Evolutionary conservation across 1,140 invertebrate genomes (phyloP), one percentile per base, ranked within the genome.

Genomic region (Asobara japonica): DNA sequence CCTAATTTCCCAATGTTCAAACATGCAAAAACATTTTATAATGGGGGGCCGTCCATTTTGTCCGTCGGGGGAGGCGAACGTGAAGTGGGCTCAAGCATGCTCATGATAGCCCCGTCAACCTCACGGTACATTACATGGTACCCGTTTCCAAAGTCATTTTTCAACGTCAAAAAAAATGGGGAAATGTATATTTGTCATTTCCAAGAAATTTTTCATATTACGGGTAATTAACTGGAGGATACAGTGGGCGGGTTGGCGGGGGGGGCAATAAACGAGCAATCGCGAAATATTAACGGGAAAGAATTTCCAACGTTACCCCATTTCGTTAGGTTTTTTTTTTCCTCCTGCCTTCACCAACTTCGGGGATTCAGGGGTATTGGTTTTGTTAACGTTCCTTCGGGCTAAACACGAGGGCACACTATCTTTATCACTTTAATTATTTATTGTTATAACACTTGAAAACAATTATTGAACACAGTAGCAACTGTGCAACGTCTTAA

Each of bases 31-130:
- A 82, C 71, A 78, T 76, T 81, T 82, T 78, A 80, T 78, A 79
- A 80, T 85, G 80, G 83, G 81, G 80, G 87, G 84, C 88, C 87
- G 41, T 87, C 88, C 88, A 89, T 89, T 89, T 89, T 89, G 88
- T 88, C 82, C 83, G 82, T 86, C 85, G 87, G 88, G 88, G 87
- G 88, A 89, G 88, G 87, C 88, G 87, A 83, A 83, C 79, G 80
- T 84, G 80, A 88, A 86, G 83, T 86, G 82, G 83, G 82, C 86
- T 86, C 79, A 83, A 85, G 86, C 84, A 87, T 86, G 86, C 82
- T 85, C 79, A 78, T 79, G 84, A 84, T 85, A 83, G 82, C 78
- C 67, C 83, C 84, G 84, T 85, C 82, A 85, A 86, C 83, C 80
- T 75, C 77, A 78, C 51, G 70, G 76, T 70, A 61, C 73, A 69